Conservation (phyloP, 2,797 vertebrate genomes). For the Etheostoma perlongum region DNA sequence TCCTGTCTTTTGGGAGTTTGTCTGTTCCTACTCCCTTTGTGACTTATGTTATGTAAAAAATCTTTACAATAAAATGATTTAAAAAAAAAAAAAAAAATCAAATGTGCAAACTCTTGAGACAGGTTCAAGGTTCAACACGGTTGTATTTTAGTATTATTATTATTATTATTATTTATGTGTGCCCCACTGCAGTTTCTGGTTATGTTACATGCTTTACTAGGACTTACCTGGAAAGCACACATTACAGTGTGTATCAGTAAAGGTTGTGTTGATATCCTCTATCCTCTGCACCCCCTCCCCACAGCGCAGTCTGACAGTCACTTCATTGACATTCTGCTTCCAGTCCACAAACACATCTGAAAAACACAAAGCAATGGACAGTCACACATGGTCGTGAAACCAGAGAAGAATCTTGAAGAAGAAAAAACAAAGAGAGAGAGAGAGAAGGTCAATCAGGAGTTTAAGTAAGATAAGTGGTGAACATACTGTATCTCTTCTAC, state of each 20-base stretch:
- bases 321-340: slow-evolving; percentile 95
- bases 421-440: no score
- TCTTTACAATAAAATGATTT: no score
- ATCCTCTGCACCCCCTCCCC: slow-evolving; percentile 85
- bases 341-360: slow-evolving; percentile 95
- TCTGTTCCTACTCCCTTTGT: no score
- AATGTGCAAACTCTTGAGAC: background rate
- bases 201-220: no score
- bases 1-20: no score
- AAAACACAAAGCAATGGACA: background rate
- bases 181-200: background rate
- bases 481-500: background rate
- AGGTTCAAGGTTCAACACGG: background rate
- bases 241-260: slow-evolving; percentile 92
- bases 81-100: no score
- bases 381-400: background rate
- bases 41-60: no score
- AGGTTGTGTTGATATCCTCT: slow-evolving; percentile 89
- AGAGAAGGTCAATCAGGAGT: background rate
- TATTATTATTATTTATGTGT: background rate
- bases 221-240: slow-evolving; percentile 81
- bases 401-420: background rate
- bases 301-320: slow-evolving; percentile 91
- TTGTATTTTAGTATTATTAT: background rate
- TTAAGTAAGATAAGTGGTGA: background rate